Conservation (phyloP, 2,888 invertebrate genomes). For the Ormia ochracea region DNA sequence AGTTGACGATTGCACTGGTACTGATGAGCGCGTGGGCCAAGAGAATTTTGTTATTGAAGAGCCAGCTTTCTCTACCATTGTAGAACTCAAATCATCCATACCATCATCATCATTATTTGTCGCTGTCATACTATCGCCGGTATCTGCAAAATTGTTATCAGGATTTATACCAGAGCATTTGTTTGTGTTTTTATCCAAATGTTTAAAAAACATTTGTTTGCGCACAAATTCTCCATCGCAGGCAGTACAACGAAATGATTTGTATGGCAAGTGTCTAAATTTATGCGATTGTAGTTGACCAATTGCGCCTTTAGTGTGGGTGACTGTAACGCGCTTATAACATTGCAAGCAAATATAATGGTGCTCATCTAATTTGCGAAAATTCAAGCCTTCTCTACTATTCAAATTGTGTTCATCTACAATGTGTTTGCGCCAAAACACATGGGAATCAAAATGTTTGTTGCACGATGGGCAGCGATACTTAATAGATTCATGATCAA, state of each 20-base stretch:
- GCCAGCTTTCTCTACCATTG: neutral
- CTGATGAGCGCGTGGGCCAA: constrained; percentile 56
- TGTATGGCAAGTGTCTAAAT: constrained; percentile 72
- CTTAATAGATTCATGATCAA: constrained; percentile 72
- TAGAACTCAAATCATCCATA: constrained; percentile 1
- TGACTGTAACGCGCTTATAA: constrained; percentile 73
- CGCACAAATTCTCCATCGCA: constrained; percentile 71
- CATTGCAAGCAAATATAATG: constrained; percentile 73
- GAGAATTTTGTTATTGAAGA: constrained; percentile 37
- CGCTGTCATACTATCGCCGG: neutral
- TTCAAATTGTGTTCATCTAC: constrained; percentile 72
- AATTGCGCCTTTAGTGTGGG: constrained; percentile 73
- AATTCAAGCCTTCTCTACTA: constrained; percentile 70
- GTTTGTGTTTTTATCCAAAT: constrained; percentile 71
- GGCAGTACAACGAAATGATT: constrained; percentile 71
- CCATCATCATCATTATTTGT: constrained; percentile 20
- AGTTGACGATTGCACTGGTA: constrained; percentile 33
- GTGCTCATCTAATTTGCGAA: constrained; percentile 72
- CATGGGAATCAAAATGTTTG: constrained; percentile 71
- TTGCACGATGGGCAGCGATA: constrained; percentile 73
- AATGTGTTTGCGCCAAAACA: constrained; percentile 73
- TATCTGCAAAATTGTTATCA: neutral
- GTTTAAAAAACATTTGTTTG: constrained; percentile 74
- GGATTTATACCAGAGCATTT: constrained; percentile 64
- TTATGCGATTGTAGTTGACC: constrained; percentile 73